Percentiles rank a stretch among this genome's conserved stretches.
Conservation (phyloP, 2,797 vertebrate species). For the Kryptopterus vitreolus region DNA sequence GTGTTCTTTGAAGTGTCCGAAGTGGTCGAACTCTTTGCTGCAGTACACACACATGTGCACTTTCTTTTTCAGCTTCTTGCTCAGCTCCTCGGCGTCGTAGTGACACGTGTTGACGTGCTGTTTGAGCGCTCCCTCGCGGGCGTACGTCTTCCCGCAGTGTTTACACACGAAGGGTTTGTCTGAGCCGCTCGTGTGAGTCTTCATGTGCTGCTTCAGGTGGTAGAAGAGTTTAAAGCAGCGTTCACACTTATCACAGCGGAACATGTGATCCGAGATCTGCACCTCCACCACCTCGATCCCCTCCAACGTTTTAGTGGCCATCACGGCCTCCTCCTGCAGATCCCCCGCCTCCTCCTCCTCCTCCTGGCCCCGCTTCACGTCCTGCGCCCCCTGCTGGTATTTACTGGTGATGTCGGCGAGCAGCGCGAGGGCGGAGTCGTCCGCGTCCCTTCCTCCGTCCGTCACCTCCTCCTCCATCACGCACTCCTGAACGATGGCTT, state of each 20-base stretch:
- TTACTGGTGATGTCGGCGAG: constrained; percentile 98
- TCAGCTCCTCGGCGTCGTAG: constrained; percentile 87
- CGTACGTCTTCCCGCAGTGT: constrained; percentile 92
- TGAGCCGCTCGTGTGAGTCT: constrained; percentile 75
- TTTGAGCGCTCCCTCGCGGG: constrained; percentile 91
- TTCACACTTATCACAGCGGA: constrained; percentile 94
- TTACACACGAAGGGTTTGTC: constrained; percentile 88
- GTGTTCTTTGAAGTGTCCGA: constrained; percentile 99
- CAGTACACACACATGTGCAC: constrained; percentile 96
- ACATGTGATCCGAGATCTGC: constrained; percentile 95
- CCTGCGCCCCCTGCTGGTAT: constrained; percentile 87
- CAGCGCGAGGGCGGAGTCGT: constrained; percentile 93
- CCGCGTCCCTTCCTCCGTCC: constrained; percentile 80
- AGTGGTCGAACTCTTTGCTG: constrained; percentile 96
- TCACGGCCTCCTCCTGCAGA: constrained; percentile 74
- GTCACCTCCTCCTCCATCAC: constrained; percentile 83
- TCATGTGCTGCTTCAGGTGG: constrained; percentile 98
- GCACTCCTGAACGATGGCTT: constrained; percentile 79
- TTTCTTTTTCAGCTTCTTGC: constrained; percentile 90
- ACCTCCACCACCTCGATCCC: constrained; percentile 95
- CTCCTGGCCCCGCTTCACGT: constrained; percentile 71
- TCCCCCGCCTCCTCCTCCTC: constrained; percentile 74
- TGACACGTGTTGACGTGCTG: constrained; percentile 92
- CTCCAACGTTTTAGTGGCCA: constrained; percentile 88
- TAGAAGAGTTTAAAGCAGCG: constrained; percentile 97